These are phyloP conservation scores for Penaeus indicus DNA, from an alignment of 1,140 invertebrate species.

Conservation along the genomic window DNA sequence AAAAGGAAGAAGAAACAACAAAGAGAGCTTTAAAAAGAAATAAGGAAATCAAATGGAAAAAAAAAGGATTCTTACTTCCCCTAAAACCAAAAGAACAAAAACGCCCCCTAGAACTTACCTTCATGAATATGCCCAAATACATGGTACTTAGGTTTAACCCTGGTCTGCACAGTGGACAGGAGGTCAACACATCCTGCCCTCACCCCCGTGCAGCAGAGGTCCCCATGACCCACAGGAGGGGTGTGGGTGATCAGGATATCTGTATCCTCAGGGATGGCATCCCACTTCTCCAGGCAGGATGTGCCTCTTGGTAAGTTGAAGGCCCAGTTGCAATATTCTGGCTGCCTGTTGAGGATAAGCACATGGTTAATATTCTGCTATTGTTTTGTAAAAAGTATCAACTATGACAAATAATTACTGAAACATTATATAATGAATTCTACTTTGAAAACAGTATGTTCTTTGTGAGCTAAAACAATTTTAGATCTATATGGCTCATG, in stretches of 20 bases:
- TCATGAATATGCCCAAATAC: slow-evolving; percentile 92
- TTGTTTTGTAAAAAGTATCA: too few species aligned
- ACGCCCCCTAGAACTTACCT: slow-evolving; percentile 72
- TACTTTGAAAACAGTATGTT: too few species aligned
- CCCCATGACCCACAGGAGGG: slow-evolving; percentile 77
- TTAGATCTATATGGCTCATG: too few species aligned
- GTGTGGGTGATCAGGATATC: slow-evolving; percentile 82
- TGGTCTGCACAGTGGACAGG: slow-evolving; percentile 81
- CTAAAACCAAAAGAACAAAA: too few species aligned
- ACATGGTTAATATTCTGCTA: not conserved
- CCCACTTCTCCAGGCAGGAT: slow-evolving; percentile 83
- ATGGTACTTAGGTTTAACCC: slow-evolving; percentile 87
- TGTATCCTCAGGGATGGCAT: slow-evolving; percentile 81
- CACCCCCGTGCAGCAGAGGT: slow-evolving; percentile 80
- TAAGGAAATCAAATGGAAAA: too few species aligned
- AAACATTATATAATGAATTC: too few species aligned
- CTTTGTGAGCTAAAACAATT: too few species aligned
- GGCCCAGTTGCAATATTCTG: slow-evolving; percentile 86
- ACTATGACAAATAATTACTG: too few species aligned
- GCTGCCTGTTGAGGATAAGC: slow-evolving; percentile 77
- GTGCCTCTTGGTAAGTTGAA: slow-evolving; percentile 83
- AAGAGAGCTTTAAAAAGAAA: not conserved
- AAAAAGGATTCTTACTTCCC: too few species aligned
- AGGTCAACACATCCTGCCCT: slow-evolving; percentile 88
- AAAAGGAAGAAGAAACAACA: not conserved